Base-by-base conservation (phyloP, 1,140 invertebrate species). In the Drosophila paulistorum region DNA sequence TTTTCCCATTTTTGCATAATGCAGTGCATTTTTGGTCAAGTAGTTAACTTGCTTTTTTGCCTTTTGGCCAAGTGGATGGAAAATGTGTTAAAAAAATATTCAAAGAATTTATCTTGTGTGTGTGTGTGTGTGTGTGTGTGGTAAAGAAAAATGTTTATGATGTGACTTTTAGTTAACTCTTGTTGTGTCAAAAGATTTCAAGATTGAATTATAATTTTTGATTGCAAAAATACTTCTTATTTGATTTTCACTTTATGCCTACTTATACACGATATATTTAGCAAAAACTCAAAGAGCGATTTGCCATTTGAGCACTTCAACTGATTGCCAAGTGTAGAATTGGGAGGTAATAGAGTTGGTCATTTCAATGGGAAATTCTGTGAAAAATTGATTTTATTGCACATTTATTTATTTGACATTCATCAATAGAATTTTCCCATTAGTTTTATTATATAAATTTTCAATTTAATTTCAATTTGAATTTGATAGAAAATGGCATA, bases 1-100 rank as follows among this genome's bases (percentile, higher is more conserved):
- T 51, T 51, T 51, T 23, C 4, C 14, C n/a, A n/a, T 62, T 77
- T 51, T 71, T 71, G 65, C 64, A 76, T 79, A 79, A 86, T 86
- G 69, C 60, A 79, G 42, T 79, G 72, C 48, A 23, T 75, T 64
- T 79, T 66, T 71, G 79, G 78, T 79, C 82, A 75, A 75, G 63
- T 17, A 59, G 63, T 72, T 60, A 59, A 45, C 48, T 14, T 48
- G 39, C 41, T 64, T 20, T 42, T 45, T 48, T 64, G 20, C n/a
- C 13, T 17, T 65, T 11, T 30, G 20, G 13, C 20, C 23, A 26
- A 23, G 14, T 23, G 37, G 11, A 41, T n/a, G 23, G 5, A 13
- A 48, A 41, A 68, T 69, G 66, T 72, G 66, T 72, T 72, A 66
- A 17, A 11, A 23, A 55, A 62, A 72, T 63, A 72, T 72, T 45